A percentile compares a stretch with the other conserved stretches of the same genome.
Evolutionary conservation across 2,797 vertebrate species (phyloP).

Genomic region (Sebastes baramenuke): DNA sequence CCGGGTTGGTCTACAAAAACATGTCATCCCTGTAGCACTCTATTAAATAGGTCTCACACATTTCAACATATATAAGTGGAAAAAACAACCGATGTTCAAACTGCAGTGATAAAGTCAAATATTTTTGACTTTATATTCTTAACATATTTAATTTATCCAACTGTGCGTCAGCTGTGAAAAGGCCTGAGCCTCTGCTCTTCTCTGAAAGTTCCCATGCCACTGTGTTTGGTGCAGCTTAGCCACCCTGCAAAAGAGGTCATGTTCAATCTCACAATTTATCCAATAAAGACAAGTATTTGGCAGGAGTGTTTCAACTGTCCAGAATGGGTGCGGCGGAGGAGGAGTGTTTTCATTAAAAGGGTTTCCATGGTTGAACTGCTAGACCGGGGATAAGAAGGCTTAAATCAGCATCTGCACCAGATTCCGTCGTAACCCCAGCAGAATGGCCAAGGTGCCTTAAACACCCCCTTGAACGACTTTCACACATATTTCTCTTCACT

Average conservation of each 20-base stretch:
- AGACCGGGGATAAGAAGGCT: conserved; percentile 83
- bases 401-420: conserved; percentile 83
- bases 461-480: conserved; percentile 74
- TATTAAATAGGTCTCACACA: background rate
- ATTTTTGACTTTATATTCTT: too few species aligned
- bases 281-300: conserved; percentile 80
- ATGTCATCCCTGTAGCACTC: too few species aligned
- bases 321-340: conserved; percentile 69
- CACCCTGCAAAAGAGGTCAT: conserved; percentile 77
- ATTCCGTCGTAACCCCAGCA: conserved; percentile 79
- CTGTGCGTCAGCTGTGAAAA: conserved; percentile 30
- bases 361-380: conserved; percentile 79
- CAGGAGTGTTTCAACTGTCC: conserved; percentile 76
- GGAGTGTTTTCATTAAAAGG: conserved; percentile 82
- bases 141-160: conserved; percentile 28
- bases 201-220: conserved; percentile 80
- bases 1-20: too few species aligned
- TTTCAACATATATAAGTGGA: background rate
- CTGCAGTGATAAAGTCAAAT: conserved; percentile 2
- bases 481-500: conserved; percentile 73
- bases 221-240: conserved; percentile 71
- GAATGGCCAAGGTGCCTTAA: conserved; percentile 76
- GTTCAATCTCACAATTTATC: conserved; percentile 82
- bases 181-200: conserved; percentile 30
- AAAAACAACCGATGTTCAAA: conserved; percentile 6